Evolutionary conservation across 2,113 vertebrate genomes (phyloP).

Genomic region (Pavo muticus): DNA sequence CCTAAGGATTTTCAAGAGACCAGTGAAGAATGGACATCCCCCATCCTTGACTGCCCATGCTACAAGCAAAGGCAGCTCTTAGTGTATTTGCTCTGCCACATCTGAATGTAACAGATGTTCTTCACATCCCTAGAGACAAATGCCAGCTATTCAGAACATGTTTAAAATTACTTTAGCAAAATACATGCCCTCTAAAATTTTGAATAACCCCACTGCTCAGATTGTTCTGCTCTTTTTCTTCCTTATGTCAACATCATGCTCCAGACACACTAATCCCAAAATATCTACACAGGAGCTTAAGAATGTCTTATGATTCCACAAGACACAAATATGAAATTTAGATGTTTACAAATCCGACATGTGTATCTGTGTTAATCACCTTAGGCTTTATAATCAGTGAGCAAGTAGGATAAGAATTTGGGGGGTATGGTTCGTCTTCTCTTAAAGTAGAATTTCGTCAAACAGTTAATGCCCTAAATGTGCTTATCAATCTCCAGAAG

Average conservation of each 20-base stretch:
- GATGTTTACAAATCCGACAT: slow-evolving; percentile 52
- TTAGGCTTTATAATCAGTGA: slow-evolving; percentile 46
- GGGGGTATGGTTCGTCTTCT: slow-evolving; percentile 20
- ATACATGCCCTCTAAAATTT: not conserved
- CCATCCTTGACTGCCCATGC: not conserved
- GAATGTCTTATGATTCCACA: slow-evolving; percentile 40
- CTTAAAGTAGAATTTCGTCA: slow-evolving; percentile 8
- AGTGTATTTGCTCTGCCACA: not conserved
- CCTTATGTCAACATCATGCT: not conserved
- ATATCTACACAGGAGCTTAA: slow-evolving; percentile 66
- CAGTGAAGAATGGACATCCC: not conserved
- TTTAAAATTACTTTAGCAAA: slow-evolving; percentile 10
- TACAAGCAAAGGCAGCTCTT: not conserved
- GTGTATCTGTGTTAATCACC: slow-evolving; percentile 45
- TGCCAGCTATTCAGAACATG: not conserved
- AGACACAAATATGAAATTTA: slow-evolving; percentile 49
- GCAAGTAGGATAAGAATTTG: not conserved
- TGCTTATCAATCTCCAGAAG: slow-evolving; percentile 31
- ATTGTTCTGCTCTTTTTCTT: slow-evolving; percentile 26
- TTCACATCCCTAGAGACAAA: not conserved
- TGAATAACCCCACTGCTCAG: not conserved
- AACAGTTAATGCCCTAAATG: slow-evolving; percentile 31
- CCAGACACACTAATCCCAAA: slow-evolving; percentile 41
- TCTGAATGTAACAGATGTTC: not conserved
- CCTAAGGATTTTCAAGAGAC: not conserved